Percentiles rank a stretch among this genome's conserved stretches.
These are phyloP conservation scores for Polypterus senegalus DNA, from an alignment of 2,113 vertebrate species.

Conservation along the genomic window DNA sequence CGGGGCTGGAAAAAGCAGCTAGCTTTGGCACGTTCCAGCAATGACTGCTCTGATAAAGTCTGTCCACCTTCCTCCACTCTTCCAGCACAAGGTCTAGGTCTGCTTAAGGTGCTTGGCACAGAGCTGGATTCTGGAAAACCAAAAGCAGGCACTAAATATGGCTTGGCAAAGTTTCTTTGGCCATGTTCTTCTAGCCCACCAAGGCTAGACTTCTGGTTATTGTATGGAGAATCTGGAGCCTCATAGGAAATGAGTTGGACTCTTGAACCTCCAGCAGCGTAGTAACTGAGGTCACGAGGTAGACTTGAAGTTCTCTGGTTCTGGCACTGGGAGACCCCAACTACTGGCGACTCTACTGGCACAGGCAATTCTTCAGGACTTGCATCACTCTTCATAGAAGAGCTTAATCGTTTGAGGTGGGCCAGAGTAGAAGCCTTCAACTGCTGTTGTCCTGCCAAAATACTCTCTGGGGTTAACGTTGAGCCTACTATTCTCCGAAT, in stretches of 20 bases:
- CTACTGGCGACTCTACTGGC: slow-evolving; percentile 14
- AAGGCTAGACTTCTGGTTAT: neutral
- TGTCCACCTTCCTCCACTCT: neutral
- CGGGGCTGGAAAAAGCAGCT: slow-evolving; percentile 8
- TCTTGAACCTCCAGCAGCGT: slow-evolving; percentile 3
- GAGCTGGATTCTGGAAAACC: slow-evolving; percentile 5
- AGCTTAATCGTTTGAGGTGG: slow-evolving; percentile 5
- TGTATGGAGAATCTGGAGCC: neutral
- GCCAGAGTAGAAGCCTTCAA: neutral
- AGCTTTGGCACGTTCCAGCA: slow-evolving; percentile 9
- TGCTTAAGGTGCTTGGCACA: slow-evolving; percentile 5
- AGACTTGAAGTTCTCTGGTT: neutral
- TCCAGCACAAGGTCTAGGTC: neutral
- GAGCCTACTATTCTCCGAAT: slow-evolving; percentile 8
- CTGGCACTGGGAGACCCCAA: neutral
- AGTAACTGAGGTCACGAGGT: slow-evolving; percentile 6
- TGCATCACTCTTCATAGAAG: slow-evolving; percentile 13
- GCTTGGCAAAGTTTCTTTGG: neutral
- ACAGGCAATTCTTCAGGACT: slow-evolving; percentile 2
- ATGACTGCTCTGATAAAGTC: neutral
- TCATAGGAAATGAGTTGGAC: neutral
- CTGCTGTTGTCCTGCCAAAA: neutral
- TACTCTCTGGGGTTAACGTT: neutral
- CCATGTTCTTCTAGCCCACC: neutral
- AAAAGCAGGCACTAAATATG: neutral